Percentiles rank a stretch among this genome's conserved stretches.
phyloP scores from a whole-genome alignment of 2,888 invertebrate genomes.

The Neuroscelio doddi region DNA sequence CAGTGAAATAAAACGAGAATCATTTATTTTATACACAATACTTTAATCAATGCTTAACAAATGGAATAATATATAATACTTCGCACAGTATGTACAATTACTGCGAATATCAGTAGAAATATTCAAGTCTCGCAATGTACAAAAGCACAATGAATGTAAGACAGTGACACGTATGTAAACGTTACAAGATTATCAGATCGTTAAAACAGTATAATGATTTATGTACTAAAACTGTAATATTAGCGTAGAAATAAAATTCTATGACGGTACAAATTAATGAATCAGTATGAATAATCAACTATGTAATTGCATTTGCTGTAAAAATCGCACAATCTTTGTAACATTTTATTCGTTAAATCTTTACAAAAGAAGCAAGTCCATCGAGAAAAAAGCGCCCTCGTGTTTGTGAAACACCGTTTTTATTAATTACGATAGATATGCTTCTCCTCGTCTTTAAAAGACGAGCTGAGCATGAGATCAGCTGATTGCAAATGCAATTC shows the following conservation, averaged over 20 bases:
- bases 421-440: no score
- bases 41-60: constrained; percentile 67
- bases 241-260: constrained; percentile 49
- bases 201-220: constrained; percentile 49
- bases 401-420: background rate
- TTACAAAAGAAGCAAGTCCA: constrained; percentile 1
- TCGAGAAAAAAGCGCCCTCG: no score
- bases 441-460: background rate
- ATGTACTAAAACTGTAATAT: constrained; percentile 30
- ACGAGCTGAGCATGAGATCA: constrained; percentile 46
- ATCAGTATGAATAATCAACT: constrained; percentile 15
- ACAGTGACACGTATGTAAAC: constrained; percentile 49
- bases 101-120: constrained; percentile 45
- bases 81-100: constrained; percentile 63
- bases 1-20: background rate
- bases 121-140: constrained; percentile 59
- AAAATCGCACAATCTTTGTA: no score
- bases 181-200: constrained; percentile 56
- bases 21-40: constrained; percentile 59
- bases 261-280: constrained; percentile 33
- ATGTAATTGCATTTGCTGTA: constrained; percentile 23
- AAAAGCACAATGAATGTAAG: constrained; percentile 57
- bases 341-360: constrained; percentile 4
- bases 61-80: constrained; percentile 68
- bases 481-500: constrained; percentile 53